These are phyloP conservation scores for Drosophila mettleri DNA, from an alignment of 2,888 invertebrate species.

Conservation along the genomic window DNA sequence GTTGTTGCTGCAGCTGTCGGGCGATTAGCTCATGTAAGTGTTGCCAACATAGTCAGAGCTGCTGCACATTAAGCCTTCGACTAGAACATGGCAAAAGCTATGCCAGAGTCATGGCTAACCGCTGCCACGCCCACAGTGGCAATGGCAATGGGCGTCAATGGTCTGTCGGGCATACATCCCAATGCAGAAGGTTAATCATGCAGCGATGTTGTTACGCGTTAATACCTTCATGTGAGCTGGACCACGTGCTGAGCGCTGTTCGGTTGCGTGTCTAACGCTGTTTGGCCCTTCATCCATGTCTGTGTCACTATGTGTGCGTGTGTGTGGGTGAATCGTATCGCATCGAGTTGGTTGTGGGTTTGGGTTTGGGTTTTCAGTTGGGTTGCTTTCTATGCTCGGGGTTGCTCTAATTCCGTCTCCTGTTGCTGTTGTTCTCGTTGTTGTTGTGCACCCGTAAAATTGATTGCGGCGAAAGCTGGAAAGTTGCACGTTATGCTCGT, in stretches of 20 bases:
- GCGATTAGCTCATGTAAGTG: constrained; percentile 39
- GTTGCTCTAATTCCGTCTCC: constrained; percentile 71
- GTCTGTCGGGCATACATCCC: constrained; percentile 26
- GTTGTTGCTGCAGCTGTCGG: constrained; percentile 2
- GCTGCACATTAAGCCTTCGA: constrained; percentile 36
- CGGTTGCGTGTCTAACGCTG: constrained; percentile 62
- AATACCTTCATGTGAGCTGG: constrained; percentile 85
- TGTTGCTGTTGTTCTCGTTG: constrained; percentile 26
- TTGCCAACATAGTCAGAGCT: constrained; percentile 15
- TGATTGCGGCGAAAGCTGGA: constrained; percentile 82
- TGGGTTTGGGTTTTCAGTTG: constrained; percentile 18
- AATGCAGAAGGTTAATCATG: constrained; percentile 82
- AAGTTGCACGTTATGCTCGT: constrained; percentile 82
- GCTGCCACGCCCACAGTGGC: constrained; percentile 23
- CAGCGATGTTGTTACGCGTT: constrained; percentile 84
- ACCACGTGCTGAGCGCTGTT: constrained; percentile 82
- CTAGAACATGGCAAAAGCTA: constrained; percentile 51
- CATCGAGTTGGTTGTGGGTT: constrained; percentile 28
- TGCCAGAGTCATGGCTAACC: constrained; percentile 60
- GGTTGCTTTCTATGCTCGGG: constrained; percentile 45
- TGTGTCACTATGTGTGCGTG: neutral
- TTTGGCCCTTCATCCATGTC: constrained; percentile 40
- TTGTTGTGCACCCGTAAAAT: constrained; percentile 77
- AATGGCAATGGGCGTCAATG: constrained; percentile 5
- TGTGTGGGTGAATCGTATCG: constrained; percentile 29